Conservation (phyloP, 2,113 vertebrate species). For the Panthera tigris region DNA sequence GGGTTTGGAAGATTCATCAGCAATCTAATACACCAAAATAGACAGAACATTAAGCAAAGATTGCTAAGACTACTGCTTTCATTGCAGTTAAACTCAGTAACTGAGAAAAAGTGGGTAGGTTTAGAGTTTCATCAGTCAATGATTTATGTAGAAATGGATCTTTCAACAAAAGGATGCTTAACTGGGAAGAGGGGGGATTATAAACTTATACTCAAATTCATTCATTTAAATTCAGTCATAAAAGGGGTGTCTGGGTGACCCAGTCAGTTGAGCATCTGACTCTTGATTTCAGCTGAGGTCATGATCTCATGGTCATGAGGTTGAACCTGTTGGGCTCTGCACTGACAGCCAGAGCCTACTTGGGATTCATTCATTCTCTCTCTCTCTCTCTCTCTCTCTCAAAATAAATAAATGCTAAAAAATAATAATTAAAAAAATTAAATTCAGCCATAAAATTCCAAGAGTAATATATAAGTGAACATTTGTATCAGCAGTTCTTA, state of each 20-base stretch:
- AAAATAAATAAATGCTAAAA: no score
- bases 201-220: slow-evolving; percentile 25
- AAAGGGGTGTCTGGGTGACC: not conserved
- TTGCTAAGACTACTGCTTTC: not conserved
- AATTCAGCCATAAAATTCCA: slow-evolving; percentile 34
- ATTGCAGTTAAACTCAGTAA: not conserved
- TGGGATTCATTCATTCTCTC: no score
- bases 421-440: not conserved
- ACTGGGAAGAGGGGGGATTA: not conserved
- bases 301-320: no score
- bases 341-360: no score
- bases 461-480: not conserved
- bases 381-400: no score
- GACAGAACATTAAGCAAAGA: not conserved
- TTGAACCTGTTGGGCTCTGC: no score
- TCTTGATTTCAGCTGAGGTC: no score
- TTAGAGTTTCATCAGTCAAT: not conserved
- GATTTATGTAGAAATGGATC: slow-evolving; percentile 8
- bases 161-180: not conserved
- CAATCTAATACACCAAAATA: not conserved
- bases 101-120: not conserved
- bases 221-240: slow-evolving; percentile 35
- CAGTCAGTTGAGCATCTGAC: no score
- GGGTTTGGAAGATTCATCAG: not conserved
- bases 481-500: not conserved